Percentiles rank a stretch among this genome's conserved stretches.
Evolutionary conservation across 2,113 vertebrate species (phyloP).

Genomic region (Climacteris rufus): DNA sequence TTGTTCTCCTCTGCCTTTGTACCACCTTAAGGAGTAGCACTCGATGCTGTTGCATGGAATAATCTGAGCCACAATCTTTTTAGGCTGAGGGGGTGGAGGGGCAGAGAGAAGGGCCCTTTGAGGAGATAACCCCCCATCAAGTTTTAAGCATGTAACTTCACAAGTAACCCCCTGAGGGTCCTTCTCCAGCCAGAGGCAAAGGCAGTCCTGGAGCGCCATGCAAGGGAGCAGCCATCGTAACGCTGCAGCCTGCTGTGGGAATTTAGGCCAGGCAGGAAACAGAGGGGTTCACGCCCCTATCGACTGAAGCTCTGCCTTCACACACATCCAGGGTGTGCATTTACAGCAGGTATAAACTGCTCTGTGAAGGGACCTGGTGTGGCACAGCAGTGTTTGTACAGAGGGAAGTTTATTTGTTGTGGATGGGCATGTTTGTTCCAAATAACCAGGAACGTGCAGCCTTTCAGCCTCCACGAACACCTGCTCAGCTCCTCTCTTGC

Average conservation of each 20-base stretch:
- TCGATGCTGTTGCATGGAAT: rapidly evolving
- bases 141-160: not conserved
- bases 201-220: rapidly evolving
- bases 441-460: not conserved
- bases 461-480: rapidly evolving
- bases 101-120: not conserved
- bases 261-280: not conserved
- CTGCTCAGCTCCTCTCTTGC: not conserved
- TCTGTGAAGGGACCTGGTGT: not conserved
- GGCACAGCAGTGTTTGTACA: rapidly evolving
- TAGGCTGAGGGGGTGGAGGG: rapidly evolving
- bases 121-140: not conserved
- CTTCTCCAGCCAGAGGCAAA: not conserved
- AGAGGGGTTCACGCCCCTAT: not conserved
- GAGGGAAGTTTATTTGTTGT: not conserved
- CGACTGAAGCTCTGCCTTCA: not conserved
- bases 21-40: not conserved
- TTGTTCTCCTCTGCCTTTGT: not conserved
- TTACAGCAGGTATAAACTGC: not conserved
- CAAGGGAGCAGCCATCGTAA: not conserved
- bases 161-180: not conserved
- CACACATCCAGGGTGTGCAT: not conserved
- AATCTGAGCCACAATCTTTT: not conserved
- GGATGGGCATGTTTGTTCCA: not conserved
- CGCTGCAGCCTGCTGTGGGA: not conserved